Conservation (phyloP, 1,140 invertebrate genomes). For the Plectrocnemia conspersa region DNA sequence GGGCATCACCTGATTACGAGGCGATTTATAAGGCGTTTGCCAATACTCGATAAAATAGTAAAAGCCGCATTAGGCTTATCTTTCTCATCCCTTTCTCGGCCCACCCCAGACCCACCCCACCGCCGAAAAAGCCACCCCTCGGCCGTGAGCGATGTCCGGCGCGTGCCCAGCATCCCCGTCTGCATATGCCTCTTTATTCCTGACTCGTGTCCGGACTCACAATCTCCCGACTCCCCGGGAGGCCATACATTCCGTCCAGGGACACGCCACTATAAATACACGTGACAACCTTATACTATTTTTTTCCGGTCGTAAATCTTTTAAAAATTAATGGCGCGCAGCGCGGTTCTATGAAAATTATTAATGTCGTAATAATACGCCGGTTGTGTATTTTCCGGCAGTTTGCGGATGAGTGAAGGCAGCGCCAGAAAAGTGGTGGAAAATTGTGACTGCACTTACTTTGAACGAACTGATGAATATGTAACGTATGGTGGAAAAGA, state of each 20-base stretch:
- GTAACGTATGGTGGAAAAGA: too few species aligned
- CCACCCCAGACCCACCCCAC: neutral
- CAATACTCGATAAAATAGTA: conserved; percentile 20
- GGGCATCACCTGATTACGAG: conserved; percentile 21
- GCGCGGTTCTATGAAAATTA: neutral
- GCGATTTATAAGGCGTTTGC: conserved; percentile 21
- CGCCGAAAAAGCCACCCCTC: conserved; percentile 1
- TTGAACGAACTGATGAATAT: too few species aligned
- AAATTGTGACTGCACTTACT: too few species aligned
- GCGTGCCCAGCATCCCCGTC: conserved; percentile 23
- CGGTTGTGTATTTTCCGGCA: too few species aligned
- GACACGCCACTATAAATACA: conserved; percentile 14
- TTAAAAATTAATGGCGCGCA: conserved; percentile 15
- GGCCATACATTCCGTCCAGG: conserved; percentile 11
- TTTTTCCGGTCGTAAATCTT: conserved; percentile 19
- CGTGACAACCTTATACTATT: conserved; percentile 16
- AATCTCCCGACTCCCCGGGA: conserved; percentile 5
- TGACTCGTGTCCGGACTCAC: conserved; percentile 21
- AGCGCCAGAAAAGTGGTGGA: too few species aligned
- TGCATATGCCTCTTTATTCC: conserved; percentile 30
- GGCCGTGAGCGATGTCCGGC: conserved; percentile 23
- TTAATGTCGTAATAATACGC: too few species aligned
- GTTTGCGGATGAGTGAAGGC: too few species aligned
- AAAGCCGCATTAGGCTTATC: conserved; percentile 25
- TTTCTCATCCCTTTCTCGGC: neutral